These are phyloP conservation scores for Matsumyia berberina DNA, from an alignment of 2,888 invertebrate species.

Conservation along the genomic window DNA sequence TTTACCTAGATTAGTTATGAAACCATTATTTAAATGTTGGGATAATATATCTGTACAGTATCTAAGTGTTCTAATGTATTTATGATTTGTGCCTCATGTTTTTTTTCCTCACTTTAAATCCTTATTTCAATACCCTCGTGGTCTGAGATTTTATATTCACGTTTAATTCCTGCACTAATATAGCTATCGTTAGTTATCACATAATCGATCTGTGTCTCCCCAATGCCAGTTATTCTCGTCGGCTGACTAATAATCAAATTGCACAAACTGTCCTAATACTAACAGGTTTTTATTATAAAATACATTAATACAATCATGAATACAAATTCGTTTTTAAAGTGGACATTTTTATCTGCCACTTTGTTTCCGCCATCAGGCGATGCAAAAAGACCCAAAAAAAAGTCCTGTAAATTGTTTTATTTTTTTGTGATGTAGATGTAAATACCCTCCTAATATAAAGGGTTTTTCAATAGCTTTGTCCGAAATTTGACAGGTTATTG, in stretches of 20 bases:
- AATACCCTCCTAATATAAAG: no score
- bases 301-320: no score
- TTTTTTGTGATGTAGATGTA: no score
- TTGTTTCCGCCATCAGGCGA: no score
- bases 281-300: no score
- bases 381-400: no score
- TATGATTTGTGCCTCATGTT: not conserved
- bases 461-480: no score
- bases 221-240: not conserved
- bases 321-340: no score
- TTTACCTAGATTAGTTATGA: not conserved
- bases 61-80: not conserved
- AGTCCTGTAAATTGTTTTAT: no score
- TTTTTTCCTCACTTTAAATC: not conserved
- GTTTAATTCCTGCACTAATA: not conserved
- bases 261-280: not conserved
- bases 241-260: not conserved
- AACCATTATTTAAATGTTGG: not conserved
- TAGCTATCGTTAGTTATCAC: not conserved
- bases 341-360: no score
- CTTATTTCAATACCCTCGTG: not conserved
- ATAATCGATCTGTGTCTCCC: not conserved
- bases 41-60: not conserved
- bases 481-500: no score
- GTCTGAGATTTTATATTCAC: constrained; percentile 5